A percentile compares a stretch with the other conserved stretches of the same genome.
Evolutionary conservation across 2,113 vertebrate genomes (phyloP).

Genomic region (Kobus ellipsiprymnus): DNA sequence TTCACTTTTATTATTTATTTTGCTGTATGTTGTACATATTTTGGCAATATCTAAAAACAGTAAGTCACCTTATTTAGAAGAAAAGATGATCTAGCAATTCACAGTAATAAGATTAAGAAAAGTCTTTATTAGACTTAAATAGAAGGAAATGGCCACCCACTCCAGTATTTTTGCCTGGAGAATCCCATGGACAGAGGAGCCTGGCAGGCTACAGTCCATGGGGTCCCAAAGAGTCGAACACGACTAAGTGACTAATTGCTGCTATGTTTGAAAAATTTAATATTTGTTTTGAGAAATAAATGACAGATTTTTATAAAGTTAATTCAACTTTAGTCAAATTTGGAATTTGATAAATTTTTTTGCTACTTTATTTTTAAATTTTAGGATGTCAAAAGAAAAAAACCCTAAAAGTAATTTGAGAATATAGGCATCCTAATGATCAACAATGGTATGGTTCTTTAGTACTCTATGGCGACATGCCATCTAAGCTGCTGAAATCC

Average conservation of each 20-base stretch:
- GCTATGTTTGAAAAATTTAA: not conserved
- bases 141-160: not conserved
- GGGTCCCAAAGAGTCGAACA: not conserved
- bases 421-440: not conserved
- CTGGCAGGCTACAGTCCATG: not conserved
- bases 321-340: not conserved
- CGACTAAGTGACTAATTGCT: not conserved
- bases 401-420: conserved; percentile 10
- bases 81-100: conserved; percentile 13
- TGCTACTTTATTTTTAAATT: not conserved
- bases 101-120: conserved; percentile 7
- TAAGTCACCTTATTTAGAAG: conserved; percentile 20
- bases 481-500: not conserved
- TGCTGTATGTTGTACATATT: conserved; percentile 29
- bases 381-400: not conserved
- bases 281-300: conserved; percentile 14
- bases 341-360: not conserved
- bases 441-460: not conserved
- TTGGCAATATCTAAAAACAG: conserved; percentile 46
- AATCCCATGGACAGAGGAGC: not conserved
- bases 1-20: conserved; percentile 38
- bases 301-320: not conserved
- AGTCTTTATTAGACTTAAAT: conserved; percentile 18
- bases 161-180: not conserved
- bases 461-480: not conserved